Evolutionary conservation across 2,113 vertebrate species (phyloP).

Genomic region (Brachyhypopomus gauderio): DNA sequence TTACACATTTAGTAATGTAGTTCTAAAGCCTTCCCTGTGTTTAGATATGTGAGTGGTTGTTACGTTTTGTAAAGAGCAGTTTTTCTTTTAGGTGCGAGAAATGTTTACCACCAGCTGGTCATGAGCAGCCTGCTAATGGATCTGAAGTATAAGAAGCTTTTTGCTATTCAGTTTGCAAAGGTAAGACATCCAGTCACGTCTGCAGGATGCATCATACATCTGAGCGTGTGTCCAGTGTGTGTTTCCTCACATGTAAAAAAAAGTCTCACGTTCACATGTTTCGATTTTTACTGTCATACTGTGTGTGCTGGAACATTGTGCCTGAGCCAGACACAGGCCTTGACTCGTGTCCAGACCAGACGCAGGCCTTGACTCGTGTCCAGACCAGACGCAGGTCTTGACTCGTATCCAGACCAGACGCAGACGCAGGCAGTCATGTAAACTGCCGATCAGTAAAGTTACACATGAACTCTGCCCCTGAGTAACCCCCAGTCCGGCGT

Average conservation of each 20-base stretch:
- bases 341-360: neutral
- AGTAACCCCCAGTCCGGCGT: neutral
- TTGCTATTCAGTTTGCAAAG: slow-evolving; percentile 93
- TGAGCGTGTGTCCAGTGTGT: neutral
- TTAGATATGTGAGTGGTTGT: neutral
- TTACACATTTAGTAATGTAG: neutral
- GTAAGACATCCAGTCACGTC: slow-evolving; percentile 71
- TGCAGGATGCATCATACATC: neutral
- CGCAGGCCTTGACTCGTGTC: neutral
- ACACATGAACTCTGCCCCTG: neutral
- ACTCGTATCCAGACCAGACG: no score
- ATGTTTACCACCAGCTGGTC: slow-evolving; percentile 93
- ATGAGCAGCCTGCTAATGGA: slow-evolving; percentile 99
- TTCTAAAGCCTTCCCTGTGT: neutral
- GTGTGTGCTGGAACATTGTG: neutral
- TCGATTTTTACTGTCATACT: neutral
- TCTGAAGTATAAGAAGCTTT: slow-evolving; percentile 95
- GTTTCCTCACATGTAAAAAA: neutral
- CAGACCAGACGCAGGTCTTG: no score
- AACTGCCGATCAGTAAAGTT: neutral
- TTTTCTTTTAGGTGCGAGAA: slow-evolving; percentile 85
- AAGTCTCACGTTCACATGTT: neutral
- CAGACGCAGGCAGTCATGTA: no score
- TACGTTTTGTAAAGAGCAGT: neutral
- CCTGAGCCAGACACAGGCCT: neutral